phyloP scores from a whole-genome alignment of 2,888 invertebrate genomes.

The Drosophila pseudotalamancana region DNA sequence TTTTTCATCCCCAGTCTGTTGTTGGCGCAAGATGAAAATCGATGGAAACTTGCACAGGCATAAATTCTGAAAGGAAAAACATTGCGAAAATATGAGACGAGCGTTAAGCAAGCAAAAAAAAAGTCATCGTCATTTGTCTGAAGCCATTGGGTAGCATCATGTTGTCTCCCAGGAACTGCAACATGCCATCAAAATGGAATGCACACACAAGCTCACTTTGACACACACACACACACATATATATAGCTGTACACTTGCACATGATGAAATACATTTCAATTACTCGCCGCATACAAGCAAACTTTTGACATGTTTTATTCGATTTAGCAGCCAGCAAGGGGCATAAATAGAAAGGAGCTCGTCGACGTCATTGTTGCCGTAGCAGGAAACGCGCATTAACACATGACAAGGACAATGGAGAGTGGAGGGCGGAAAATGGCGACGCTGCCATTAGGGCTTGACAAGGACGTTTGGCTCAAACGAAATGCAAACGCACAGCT shows the following conservation, averaged over 20 bases:
- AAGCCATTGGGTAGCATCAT: background rate
- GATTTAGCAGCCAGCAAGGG: conserved; percentile 46
- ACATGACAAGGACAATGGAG: conserved; percentile 63
- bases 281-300: conserved; percentile 42
- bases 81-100: conserved; percentile 20
- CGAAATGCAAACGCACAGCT: conserved; percentile 37
- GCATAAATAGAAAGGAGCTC: conserved; percentile 38
- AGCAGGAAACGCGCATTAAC: conserved; percentile 67
- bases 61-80: conserved; percentile 69
- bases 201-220: background rate
- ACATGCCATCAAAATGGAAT: conserved; percentile 16
- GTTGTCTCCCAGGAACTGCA: conserved; percentile 23
- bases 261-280: conserved; percentile 57
- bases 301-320: conserved; percentile 49
- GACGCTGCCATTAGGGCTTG: conserved; percentile 72
- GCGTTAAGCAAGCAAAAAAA: conserved; percentile 1
- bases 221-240: conserved; percentile 2
- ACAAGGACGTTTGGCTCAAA: conserved; percentile 68
- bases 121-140: conserved; percentile 17
- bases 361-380: conserved; percentile 25
- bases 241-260: background rate
- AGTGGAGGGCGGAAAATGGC: conserved; percentile 34
- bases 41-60: conserved; percentile 76
- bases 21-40: conserved; percentile 73
- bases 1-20: conserved; percentile 84